These are phyloP conservation scores for Aporrectodea caliginosa DNA, from an alignment of 1,140 invertebrate species.

Conservation along the genomic window DNA sequence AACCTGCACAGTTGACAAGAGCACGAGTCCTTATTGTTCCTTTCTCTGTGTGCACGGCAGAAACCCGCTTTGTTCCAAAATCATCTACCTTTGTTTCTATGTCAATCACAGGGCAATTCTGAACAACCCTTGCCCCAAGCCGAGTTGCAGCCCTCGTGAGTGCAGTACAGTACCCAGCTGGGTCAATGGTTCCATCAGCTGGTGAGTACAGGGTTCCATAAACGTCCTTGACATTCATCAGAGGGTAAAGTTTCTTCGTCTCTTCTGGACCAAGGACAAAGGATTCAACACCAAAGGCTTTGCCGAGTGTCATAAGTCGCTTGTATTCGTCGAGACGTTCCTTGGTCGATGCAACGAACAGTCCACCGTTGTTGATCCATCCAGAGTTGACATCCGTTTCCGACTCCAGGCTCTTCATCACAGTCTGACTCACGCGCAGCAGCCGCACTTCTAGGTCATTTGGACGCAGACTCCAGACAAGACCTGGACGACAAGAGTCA, in stretches of 20 bases:
- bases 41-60: constrained; percentile 68
- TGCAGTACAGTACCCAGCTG: constrained; percentile 71
- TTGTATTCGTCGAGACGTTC: constrained; percentile 76
- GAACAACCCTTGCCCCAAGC: constrained; percentile 69
- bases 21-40: constrained; percentile 70
- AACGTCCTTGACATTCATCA: constrained; percentile 70
- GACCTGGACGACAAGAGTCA: constrained; percentile 59
- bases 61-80: constrained; percentile 65
- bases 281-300: constrained; percentile 72
- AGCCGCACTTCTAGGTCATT: constrained; percentile 77
- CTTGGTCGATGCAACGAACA: constrained; percentile 75
- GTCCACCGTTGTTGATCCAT: constrained; percentile 81
- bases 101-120: constrained; percentile 69
- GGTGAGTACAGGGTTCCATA: constrained; percentile 74
- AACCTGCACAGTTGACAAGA: constrained; percentile 69
- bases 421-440: constrained; percentile 64
- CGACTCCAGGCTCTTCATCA: constrained; percentile 65
- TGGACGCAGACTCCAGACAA: constrained; percentile 76
- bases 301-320: constrained; percentile 70
- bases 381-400: constrained; percentile 77
- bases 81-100: constrained; percentile 64
- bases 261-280: constrained; percentile 68
- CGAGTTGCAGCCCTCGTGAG: constrained; percentile 67
- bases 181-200: constrained; percentile 73
- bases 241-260: constrained; percentile 71